A percentile compares a stretch with the other conserved stretches of the same genome.
These are phyloP conservation scores for Triplophysa yarkandensis DNA, from an alignment of 2,797 vertebrate genomes.

Conservation along the genomic window DNA sequence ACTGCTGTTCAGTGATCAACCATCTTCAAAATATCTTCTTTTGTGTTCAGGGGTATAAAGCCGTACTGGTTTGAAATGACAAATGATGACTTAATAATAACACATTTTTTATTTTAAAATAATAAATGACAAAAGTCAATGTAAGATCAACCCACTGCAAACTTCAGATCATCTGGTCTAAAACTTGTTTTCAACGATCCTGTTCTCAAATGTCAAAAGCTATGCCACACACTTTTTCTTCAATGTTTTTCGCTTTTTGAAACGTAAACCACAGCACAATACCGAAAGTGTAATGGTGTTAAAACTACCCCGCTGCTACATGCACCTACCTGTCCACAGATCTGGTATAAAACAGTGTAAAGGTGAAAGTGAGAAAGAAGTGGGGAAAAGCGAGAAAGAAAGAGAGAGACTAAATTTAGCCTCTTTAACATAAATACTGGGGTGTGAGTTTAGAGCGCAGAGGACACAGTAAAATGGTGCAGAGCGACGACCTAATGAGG, in stretches of 20 bases:
- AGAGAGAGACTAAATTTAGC: conserved; percentile 58
- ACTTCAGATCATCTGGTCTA: background rate
- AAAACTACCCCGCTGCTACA: conserved; percentile 25
- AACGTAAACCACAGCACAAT: background rate
- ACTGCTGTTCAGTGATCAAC: too few relatives aligned
- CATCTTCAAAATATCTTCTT: too few relatives aligned
- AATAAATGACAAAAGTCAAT: too few relatives aligned
- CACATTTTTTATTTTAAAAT: too few relatives aligned
- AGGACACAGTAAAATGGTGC: conserved; percentile 49
- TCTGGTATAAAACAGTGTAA: conserved; percentile 61
- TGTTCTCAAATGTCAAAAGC: background rate
- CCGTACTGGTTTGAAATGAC: too few relatives aligned
- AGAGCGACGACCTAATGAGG: conserved; percentile 74
- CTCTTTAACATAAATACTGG: conserved; percentile 57
- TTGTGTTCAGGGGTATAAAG: too few relatives aligned
- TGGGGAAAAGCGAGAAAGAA: conserved; percentile 52
- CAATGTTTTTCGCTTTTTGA: background rate
- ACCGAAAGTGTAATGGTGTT: conserved; percentile 18
- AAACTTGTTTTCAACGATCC: background rate
- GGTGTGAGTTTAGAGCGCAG: conserved; percentile 60
- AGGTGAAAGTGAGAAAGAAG: conserved; percentile 48
- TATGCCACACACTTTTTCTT: background rate
- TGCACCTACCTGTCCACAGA: conserved; percentile 26
- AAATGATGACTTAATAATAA: too few relatives aligned
- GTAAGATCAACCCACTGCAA: background rate